phyloP scores from a whole-genome alignment of 2,113 vertebrate species.

The Azemiops feae region DNA sequence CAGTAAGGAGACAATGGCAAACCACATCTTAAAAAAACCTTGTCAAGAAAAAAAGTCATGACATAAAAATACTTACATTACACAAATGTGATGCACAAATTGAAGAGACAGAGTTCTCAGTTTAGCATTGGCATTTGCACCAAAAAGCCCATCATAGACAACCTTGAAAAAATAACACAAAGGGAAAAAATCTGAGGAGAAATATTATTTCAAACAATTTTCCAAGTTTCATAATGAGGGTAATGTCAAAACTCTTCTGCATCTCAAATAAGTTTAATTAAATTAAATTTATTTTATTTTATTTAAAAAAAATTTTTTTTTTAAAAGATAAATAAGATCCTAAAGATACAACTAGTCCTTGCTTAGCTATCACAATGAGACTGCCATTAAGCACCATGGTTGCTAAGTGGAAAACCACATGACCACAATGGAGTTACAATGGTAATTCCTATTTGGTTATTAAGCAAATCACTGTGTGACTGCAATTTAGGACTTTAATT shows the following conservation, averaged over 20 bases:
- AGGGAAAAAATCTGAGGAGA: slow-evolving; percentile 2
- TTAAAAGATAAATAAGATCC: background rate
- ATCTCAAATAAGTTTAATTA: background rate
- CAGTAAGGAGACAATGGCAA: background rate
- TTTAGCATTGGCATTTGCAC: slow-evolving; percentile 94
- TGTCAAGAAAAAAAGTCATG: background rate
- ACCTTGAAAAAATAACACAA: slow-evolving; percentile 75
- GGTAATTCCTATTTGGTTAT: background rate
- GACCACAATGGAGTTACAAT: background rate
- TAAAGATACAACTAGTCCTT: background rate
- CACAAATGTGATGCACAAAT: slow-evolving; percentile 98
- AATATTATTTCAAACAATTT: background rate
- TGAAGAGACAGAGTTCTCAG: slow-evolving; percentile 91
- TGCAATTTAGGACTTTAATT: background rate
- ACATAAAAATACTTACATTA: slow-evolving; percentile 82
- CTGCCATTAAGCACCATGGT: background rate
- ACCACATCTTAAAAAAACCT: background rate
- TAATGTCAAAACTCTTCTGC: background rate
- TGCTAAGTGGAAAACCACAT: background rate
- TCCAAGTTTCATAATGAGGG: no score
- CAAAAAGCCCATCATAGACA: slow-evolving; percentile 96
- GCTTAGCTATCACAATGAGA: background rate
- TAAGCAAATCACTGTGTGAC: background rate
- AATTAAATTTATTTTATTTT: background rate
- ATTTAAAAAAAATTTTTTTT: background rate